A percentile compares a stretch with the other conserved stretches of the same genome.
Evolutionary conservation across 1,140 invertebrate species (phyloP).

Genomic region (Patella vulgata): DNA sequence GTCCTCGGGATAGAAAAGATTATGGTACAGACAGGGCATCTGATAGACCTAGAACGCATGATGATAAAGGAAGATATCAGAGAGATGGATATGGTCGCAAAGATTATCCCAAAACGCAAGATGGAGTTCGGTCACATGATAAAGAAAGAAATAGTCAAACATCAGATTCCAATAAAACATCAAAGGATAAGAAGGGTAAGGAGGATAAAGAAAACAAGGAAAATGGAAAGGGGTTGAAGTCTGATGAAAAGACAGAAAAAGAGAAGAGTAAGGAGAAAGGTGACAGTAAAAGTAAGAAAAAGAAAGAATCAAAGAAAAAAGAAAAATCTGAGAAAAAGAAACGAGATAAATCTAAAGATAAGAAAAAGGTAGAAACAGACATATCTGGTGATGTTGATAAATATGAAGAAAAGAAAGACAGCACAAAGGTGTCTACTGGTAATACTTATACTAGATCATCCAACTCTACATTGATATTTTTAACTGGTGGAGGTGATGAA

Average conservation of each 20-base stretch:
- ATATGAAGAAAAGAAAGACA: not conserved
- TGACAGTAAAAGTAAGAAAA: conserved; percentile 42
- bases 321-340: conserved; percentile 81
- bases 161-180: not conserved
- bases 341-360: conserved; percentile 9
- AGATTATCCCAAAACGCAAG: not conserved
- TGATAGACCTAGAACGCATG: not conserved
- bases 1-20: not conserved
- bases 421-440: not conserved
- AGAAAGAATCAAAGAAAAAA: conserved; percentile 71
- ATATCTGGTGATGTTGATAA: conserved; percentile 1
- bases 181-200: conserved; percentile 17
- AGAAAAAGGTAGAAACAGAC: conserved; percentile 67
- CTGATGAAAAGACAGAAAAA: conserved; percentile 64
- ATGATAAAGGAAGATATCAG: conserved; percentile 2
- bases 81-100: conserved; percentile 1
- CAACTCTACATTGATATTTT: too few relatives aligned
- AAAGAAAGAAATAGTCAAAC: conserved; percentile 7
- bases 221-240: conserved; percentile 52
- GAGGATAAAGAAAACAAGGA: conserved; percentile 19
- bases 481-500: too few relatives aligned
- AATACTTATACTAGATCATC: too few relatives aligned
- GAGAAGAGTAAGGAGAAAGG: too few relatives aligned
- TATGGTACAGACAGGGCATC: too few relatives aligned
- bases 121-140: conserved; percentile 2